Conservation (phyloP, 2,797 vertebrate species). For the Sylvia borin region DNA sequence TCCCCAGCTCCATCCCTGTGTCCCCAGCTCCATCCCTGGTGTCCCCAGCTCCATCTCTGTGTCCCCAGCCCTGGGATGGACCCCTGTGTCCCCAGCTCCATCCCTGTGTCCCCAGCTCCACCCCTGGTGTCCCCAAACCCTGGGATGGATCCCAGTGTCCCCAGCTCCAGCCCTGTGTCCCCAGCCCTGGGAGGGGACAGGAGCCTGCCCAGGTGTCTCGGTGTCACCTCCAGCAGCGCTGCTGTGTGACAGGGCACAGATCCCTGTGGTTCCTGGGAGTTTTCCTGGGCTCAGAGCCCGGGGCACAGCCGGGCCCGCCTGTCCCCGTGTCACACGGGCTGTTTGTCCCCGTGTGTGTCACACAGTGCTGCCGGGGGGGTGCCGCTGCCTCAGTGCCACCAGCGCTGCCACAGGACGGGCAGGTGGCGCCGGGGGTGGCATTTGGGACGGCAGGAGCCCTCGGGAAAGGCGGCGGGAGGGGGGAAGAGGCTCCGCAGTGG, state of each 20-base stretch:
- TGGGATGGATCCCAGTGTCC: neutral
- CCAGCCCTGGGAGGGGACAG: neutral
- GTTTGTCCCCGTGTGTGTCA: neutral
- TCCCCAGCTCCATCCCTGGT: too few species aligned
- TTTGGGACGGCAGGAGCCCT: neutral
- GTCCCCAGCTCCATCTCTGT: too few species aligned
- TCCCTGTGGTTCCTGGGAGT: neutral
- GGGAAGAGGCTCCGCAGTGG: neutral
- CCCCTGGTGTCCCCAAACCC: too few species aligned
- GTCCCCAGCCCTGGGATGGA: neutral
- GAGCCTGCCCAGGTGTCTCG: neutral
- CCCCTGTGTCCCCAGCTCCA: neutral
- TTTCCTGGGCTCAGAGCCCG: neutral
- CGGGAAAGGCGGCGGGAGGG: neutral
- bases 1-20: neutral
- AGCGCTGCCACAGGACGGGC: neutral
- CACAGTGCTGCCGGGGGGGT: neutral
- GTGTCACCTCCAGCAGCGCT: neutral
- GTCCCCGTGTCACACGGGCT: neutral
- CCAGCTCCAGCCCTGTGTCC: neutral
- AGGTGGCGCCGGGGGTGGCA: neutral
- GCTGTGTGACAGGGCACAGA: neutral
- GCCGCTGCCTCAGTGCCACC: neutral
- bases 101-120: neutral
- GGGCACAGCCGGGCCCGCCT: neutral